Evolutionary conservation across 1,140 invertebrate species (phyloP).

Genomic region (Thaumetopoea pityocampa): DNA sequence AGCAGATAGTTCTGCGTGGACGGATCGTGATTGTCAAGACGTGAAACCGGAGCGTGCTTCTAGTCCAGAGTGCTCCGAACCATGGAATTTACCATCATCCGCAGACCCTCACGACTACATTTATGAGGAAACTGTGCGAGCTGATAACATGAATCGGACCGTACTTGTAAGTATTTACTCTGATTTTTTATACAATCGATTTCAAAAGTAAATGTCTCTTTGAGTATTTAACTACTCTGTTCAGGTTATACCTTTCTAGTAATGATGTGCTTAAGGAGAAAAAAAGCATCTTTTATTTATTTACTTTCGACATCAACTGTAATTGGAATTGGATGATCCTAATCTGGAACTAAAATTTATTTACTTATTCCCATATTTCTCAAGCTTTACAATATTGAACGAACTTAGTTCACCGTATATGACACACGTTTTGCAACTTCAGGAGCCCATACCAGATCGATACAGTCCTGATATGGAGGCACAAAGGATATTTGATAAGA

Average conservation of each 20-base stretch:
- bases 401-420: constrained; percentile 27
- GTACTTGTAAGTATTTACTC: constrained; percentile 56
- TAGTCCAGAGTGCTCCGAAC: constrained; percentile 51
- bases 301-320: no score
- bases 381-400: constrained; percentile 6
- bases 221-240: no score
- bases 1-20: constrained; percentile 47
- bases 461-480: constrained; percentile 74
- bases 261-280: no score
- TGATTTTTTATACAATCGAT: not conserved
- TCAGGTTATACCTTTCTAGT: no score
- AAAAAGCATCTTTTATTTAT: no score
- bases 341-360: constrained; percentile 10
- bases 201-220: no score
- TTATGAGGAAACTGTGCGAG: constrained; percentile 62
- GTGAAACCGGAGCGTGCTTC: constrained; percentile 50
- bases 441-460: constrained; percentile 70
- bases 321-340: no score
- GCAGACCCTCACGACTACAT: constrained; percentile 52
- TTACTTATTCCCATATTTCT: constrained; percentile 3
- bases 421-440: constrained; percentile 66
- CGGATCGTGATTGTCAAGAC: constrained; percentile 41
- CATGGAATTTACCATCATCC: constrained; percentile 44
- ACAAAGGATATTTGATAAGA: constrained; percentile 75
- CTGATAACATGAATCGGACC: constrained; percentile 58